These are phyloP conservation scores for Pollenia amentaria DNA, from an alignment of 2,888 invertebrate species.

Conservation along the genomic window DNA sequence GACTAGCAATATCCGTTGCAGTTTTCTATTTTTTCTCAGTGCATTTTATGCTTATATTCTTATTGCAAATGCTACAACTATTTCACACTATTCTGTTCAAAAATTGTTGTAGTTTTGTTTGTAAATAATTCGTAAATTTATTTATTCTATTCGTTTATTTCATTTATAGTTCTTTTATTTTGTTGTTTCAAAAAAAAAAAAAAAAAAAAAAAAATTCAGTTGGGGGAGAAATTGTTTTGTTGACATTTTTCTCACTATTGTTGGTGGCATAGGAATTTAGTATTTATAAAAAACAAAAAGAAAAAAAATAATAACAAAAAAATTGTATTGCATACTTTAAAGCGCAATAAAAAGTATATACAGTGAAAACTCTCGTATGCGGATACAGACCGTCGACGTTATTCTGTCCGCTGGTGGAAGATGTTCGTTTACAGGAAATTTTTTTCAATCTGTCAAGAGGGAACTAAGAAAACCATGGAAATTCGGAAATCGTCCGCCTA, in stretches of 20 bases:
- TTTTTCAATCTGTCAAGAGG: too few species aligned
- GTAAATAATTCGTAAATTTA: conserved; percentile 63
- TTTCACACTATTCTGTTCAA: conserved; percentile 53
- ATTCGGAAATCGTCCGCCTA: too few species aligned
- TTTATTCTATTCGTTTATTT: conserved; percentile 59
- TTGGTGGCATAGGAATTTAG: conserved; percentile 41
- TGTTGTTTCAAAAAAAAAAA: background rate
- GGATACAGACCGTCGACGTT: too few species aligned
- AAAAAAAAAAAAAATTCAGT: background rate
- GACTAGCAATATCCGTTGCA: background rate
- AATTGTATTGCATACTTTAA: conserved; percentile 57
- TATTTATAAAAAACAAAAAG: conserved; percentile 27
- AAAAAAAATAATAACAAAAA: background rate
- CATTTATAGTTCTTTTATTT: background rate
- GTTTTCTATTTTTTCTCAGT: conserved; percentile 22
- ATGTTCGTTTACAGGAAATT: too few species aligned
- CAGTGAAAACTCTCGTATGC: background rate
- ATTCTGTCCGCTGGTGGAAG: too few species aligned
- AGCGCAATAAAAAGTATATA: conserved; percentile 13
- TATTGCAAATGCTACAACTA: conserved; percentile 5
- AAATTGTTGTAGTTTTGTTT: conserved; percentile 59
- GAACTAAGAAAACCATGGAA: too few species aligned
- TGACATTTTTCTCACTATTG: conserved; percentile 55
- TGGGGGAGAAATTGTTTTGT: conserved; percentile 40
- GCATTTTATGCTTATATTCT: conserved; percentile 16